phyloP scores from a whole-genome alignment of 1,140 invertebrate genomes.

The Drosophila sucinea region DNA sequence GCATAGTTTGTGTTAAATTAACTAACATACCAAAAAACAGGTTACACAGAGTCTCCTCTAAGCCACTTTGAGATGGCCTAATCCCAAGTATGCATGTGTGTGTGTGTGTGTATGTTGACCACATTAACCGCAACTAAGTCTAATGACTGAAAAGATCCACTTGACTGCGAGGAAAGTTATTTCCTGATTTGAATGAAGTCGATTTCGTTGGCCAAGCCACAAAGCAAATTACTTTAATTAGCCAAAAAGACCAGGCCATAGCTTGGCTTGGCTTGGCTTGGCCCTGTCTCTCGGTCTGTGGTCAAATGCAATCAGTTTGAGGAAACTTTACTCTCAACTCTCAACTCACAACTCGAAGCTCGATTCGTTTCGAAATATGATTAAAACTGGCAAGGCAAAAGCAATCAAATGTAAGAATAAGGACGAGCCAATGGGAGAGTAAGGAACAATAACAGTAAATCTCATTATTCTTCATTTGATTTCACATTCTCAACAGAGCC shows the following conservation, averaged over 20 bases:
- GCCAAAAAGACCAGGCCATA: conserved; percentile 22
- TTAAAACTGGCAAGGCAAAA: conserved; percentile 52
- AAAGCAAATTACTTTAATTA: conserved; percentile 65
- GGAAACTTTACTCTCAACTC: conserved; percentile 19
- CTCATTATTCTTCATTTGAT: conserved; percentile 76
- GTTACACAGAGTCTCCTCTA: conserved; percentile 6
- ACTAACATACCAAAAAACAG: conserved; percentile 33
- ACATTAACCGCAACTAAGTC: conserved; percentile 44
- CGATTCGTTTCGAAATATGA: conserved; percentile 41
- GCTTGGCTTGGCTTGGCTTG: conserved; percentile 12
- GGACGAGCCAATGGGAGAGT: conserved; percentile 28
- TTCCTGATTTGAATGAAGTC: not conserved
- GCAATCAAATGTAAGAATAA: conserved; percentile 57
- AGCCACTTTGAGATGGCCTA: conserved; percentile 63
- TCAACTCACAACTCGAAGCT: conserved; percentile 13
- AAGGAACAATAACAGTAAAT: conserved; percentile 56
- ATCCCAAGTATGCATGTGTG: conserved; percentile 46
- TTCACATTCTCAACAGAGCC: conserved; percentile 53
- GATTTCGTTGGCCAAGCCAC: conserved; percentile 19
- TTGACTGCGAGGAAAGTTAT: conserved; percentile 31
- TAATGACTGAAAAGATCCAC: conserved; percentile 44
- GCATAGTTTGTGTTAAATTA: conserved; percentile 66
- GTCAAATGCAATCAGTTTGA: conserved; percentile 21
- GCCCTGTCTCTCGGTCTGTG: conserved; percentile 7
- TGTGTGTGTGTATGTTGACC: conserved; percentile 20